Evolutionary conservation across 2,113 vertebrate species (phyloP).

Genomic region (Bettongia penicillata): DNA sequence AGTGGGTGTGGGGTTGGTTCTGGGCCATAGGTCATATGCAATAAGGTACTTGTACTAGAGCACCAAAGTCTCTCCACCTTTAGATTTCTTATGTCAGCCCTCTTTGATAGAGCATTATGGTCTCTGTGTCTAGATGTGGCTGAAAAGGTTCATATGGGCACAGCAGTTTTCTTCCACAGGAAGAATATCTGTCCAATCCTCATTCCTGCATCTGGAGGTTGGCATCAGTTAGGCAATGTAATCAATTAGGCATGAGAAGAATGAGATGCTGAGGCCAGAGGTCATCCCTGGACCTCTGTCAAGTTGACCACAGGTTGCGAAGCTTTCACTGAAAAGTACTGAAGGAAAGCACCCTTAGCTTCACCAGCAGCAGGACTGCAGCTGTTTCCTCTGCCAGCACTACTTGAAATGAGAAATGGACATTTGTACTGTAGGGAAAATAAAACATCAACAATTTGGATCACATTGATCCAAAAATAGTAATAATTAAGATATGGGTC

Average conservation of each 20-base stretch:
- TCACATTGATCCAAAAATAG: background rate
- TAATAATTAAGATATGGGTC: background rate
- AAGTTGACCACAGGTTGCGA: background rate
- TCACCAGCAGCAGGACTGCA: background rate
- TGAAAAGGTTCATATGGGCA: background rate
- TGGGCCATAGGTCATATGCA: too few relatives aligned
- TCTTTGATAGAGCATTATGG: background rate
- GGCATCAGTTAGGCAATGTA: background rate
- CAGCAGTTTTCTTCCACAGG: background rate
- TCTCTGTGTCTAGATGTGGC: background rate
- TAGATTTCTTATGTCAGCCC: background rate
- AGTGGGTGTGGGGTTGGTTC: too few relatives aligned
- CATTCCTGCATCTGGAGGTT: constrained; percentile 15
- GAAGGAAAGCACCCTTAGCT: background rate
- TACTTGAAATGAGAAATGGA: constrained; percentile 21
- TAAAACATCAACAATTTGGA: background rate
- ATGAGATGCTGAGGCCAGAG: constrained; percentile 21
- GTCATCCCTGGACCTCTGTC: background rate
- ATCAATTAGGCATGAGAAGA: background rate
- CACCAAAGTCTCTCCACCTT: too few relatives aligned
- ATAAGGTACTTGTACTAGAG: too few relatives aligned
- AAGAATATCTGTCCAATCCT: background rate
- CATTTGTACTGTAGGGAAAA: background rate
- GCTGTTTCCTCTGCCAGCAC: background rate
- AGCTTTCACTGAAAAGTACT: background rate